phyloP scores from a whole-genome alignment of 2,113 vertebrate species.

The Trogon surrucura region DNA sequence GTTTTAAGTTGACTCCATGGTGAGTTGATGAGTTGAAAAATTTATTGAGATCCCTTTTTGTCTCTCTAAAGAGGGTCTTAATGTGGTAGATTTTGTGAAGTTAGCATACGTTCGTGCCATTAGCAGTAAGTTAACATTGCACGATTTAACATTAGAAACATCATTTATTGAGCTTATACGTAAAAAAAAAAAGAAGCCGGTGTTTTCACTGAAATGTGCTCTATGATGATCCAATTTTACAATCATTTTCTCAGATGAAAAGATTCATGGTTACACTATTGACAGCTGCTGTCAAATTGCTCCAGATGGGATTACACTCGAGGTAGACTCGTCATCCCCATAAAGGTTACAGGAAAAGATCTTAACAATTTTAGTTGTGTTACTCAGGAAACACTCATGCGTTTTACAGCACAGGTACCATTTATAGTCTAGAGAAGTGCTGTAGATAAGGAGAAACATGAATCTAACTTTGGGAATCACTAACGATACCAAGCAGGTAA shows the following conservation, averaged over 20 bases:
- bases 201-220: slow-evolving; percentile 2
- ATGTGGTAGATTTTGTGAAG: background rate
- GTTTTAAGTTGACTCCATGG: slow-evolving; percentile 25
- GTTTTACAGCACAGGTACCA: background rate
- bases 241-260: slow-evolving; percentile 15
- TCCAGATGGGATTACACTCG: background rate
- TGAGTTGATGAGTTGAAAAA: slow-evolving; percentile 48
- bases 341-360: background rate
- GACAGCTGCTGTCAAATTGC: slow-evolving; percentile 38
- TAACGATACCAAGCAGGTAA: background rate
- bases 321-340: background rate
- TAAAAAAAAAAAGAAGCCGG: background rate
- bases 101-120: background rate
- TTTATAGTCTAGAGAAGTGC: background rate
- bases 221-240: slow-evolving; percentile 12
- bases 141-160: slow-evolving; percentile 18
- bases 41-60: slow-evolving; percentile 35
- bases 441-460: background rate
- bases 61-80: slow-evolving; percentile 27
- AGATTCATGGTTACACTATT: background rate
- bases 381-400: background rate
- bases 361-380: background rate
- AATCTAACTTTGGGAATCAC: background rate
- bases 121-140: background rate
- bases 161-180: background rate